phyloP scores from a whole-genome alignment of 1,140 invertebrate genomes.

The Drosophila teissieri region DNA sequence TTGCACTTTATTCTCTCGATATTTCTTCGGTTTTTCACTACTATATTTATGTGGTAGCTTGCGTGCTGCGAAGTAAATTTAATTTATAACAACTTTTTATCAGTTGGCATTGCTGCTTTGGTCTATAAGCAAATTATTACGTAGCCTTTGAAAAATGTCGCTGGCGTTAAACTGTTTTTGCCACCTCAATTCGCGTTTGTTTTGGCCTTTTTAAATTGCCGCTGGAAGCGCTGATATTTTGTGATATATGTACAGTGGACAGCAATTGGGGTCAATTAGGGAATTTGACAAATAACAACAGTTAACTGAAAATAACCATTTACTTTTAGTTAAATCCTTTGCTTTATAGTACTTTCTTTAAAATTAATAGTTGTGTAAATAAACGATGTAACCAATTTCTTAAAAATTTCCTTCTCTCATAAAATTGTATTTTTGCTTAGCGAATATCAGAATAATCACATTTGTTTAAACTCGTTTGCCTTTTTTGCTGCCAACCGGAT shows the following conservation, averaged over 20 bases:
- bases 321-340: too few species aligned
- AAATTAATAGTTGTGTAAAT: too few species aligned
- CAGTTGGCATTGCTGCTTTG: constrained; percentile 27
- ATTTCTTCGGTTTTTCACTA: constrained; percentile 3
- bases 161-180: constrained; percentile 34
- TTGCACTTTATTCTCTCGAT: constrained; percentile 50
- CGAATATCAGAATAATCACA: too few species aligned
- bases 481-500: constrained; percentile 5
- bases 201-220: constrained; percentile 40
- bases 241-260: not conserved
- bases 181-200: constrained; percentile 32
- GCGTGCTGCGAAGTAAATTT: constrained; percentile 43
- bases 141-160: constrained; percentile 66
- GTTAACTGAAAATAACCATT: too few species aligned
- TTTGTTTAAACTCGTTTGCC: not conserved
- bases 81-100: constrained; percentile 56
- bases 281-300: not conserved
- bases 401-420: too few species aligned
- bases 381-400: too few species aligned
- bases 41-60: constrained; percentile 17
- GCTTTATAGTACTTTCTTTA: too few species aligned
- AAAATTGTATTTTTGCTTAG: too few species aligned
- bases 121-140: constrained; percentile 70
- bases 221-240: constrained; percentile 4
- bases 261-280: not conserved